Percentiles rank a stretch among this genome's conserved stretches.
These are phyloP conservation scores for Ptychoptera contaminata DNA, from an alignment of 2,888 invertebrate genomes.

Conservation along the genomic window DNA sequence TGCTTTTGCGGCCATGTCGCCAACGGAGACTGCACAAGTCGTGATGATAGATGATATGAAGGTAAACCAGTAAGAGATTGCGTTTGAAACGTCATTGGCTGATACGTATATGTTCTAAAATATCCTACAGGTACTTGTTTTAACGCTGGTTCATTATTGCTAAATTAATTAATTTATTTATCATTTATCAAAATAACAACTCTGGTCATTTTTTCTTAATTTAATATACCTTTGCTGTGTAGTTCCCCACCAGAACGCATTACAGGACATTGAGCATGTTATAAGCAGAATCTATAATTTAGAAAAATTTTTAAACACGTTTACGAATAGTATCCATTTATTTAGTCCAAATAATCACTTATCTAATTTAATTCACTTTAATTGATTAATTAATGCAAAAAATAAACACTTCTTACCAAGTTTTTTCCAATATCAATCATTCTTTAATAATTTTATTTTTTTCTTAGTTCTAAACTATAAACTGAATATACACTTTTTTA, in stretches of 20 bases:
- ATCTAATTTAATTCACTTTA: no score
- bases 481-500: no score
- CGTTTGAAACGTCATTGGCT: slow-evolving; percentile 19
- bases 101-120: slow-evolving; percentile 28
- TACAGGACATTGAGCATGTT: slow-evolving; percentile 7
- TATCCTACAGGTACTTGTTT: slow-evolving; percentile 27
- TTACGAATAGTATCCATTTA: no score
- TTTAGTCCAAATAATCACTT: no score
- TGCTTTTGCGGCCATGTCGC: slow-evolving; percentile 7
- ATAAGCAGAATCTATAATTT: slow-evolving; percentile 7
- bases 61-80: slow-evolving; percentile 6
- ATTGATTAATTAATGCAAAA: no score
- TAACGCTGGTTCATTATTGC: slow-evolving; percentile 13
- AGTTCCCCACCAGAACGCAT: slow-evolving; percentile 12
- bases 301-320: neutral
- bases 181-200: no score
- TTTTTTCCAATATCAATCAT: no score
- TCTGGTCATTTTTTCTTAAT: slow-evolving; percentile 4
- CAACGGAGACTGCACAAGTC: neutral
- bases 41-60: slow-evolving; percentile 3
- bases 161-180: neutral
- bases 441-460: no score
- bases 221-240: neutral
- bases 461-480: no score
- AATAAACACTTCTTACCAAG: no score